Conservation (phyloP, 2,888 invertebrate species). For the Andrena praecox region DNA sequence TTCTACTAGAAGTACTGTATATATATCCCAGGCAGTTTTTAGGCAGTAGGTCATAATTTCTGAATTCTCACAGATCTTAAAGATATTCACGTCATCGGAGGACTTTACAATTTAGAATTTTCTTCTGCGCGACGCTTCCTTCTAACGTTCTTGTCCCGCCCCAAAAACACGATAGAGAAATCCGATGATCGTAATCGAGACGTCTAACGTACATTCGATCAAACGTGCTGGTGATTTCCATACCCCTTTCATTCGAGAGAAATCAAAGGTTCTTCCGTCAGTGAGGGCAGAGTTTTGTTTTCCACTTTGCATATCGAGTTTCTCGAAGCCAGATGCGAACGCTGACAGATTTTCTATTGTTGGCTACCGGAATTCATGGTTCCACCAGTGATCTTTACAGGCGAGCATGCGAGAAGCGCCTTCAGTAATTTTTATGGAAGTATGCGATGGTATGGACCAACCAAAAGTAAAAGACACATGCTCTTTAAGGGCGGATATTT, state of each 20-base stretch:
- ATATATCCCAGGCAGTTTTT: too few species aligned
- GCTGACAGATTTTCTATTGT: constrained; percentile 50
- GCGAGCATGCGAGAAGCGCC: background rate
- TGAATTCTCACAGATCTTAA: too few species aligned
- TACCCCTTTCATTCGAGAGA: constrained; percentile 45
- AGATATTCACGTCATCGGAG: too few species aligned
- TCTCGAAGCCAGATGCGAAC: constrained; percentile 58
- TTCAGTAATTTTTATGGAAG: background rate
- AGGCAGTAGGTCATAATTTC: too few species aligned
- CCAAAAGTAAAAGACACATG: too few species aligned
- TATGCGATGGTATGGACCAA: too few species aligned
- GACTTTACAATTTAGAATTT: too few species aligned
- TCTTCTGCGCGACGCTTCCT: background rate
- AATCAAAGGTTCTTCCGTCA: constrained; percentile 60
- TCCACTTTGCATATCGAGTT: constrained; percentile 68
- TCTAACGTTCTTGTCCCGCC: background rate
- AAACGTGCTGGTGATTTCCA: constrained; percentile 45
- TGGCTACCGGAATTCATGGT: constrained; percentile 11
- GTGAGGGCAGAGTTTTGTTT: constrained; percentile 56
- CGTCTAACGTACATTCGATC: constrained; percentile 51
- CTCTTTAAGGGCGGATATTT: too few species aligned
- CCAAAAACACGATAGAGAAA: background rate
- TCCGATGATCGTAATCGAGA: constrained; percentile 34
- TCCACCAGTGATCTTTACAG: constrained; percentile 4
- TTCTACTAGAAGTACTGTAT: too few species aligned